Evolutionary conservation across 2,797 vertebrate genomes (phyloP).

Genomic region (Pipistrellus kuhlii): DNA sequence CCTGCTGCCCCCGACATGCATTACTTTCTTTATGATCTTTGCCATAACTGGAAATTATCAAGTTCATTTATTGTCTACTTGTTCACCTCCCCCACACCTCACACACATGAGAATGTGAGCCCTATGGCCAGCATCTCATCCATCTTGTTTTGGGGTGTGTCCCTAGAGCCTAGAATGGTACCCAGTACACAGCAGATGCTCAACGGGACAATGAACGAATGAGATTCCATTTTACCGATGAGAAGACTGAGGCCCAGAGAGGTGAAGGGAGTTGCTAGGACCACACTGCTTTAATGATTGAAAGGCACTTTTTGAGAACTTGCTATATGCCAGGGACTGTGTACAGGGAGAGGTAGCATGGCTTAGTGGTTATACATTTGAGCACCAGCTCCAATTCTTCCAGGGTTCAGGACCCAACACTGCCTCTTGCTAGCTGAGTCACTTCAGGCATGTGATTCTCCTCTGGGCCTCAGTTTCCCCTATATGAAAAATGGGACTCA

Average conservation of each 20-base stretch:
- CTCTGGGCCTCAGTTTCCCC: neutral
- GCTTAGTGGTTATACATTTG: neutral
- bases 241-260: neutral
- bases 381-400: neutral
- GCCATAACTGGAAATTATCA: neutral
- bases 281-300: neutral
- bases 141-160: neutral
- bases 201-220: neutral
- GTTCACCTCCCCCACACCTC: neutral
- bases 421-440: neutral
- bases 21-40: neutral
- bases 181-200: neutral
- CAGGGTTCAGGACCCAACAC: neutral
- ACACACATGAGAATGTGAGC: fast-evolving
- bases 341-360: neutral
- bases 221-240: neutral
- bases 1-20: too few relatives aligned
- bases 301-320: neutral
- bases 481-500: neutral
- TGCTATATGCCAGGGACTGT: neutral
- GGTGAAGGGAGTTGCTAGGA: neutral
- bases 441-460: neutral
- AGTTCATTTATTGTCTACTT: neutral
- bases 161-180: neutral
- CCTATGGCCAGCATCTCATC: neutral